These are phyloP conservation scores for Athrips mouffetella DNA, from an alignment of 2,888 invertebrate genomes.

Conservation along the genomic window DNA sequence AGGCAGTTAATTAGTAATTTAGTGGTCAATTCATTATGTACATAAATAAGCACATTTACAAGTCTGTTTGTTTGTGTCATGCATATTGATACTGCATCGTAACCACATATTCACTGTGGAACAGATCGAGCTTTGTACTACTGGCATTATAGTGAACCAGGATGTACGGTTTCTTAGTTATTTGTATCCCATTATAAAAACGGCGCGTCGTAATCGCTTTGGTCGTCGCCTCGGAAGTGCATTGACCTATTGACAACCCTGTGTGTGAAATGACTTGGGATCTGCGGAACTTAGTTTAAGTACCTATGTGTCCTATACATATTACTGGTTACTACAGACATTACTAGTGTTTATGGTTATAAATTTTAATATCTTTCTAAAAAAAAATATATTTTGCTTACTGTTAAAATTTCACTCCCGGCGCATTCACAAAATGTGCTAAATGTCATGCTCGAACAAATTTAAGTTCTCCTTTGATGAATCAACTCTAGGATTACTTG, in stretches of 20 bases:
- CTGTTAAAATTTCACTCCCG: too few species aligned
- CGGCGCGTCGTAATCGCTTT: conserved; percentile 62
- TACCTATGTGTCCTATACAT: conserved; percentile 9
- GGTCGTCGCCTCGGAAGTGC: conserved; percentile 72
- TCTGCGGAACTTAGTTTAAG: conserved; percentile 10
- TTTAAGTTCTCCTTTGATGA: too few species aligned
- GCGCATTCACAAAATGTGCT: too few species aligned
- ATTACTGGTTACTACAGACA: neutral
- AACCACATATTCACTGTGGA: conserved; percentile 15
- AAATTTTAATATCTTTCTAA: too few species aligned
- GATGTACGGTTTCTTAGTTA: conserved; percentile 39
- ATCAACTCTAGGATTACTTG: too few species aligned
- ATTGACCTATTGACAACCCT: conserved; percentile 74
- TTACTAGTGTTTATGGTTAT: too few species aligned
- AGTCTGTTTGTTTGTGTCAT: neutral
- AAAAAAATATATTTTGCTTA: too few species aligned
- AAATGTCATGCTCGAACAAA: too few species aligned
- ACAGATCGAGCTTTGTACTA: conserved; percentile 8
- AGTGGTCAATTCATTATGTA: neutral
- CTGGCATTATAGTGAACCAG: conserved; percentile 27
- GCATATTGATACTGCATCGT: neutral
- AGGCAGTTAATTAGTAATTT: neutral
- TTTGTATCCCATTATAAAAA: conserved; percentile 57
- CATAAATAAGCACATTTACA: neutral
- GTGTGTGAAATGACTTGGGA: conserved; percentile 41